Evolutionary conservation across 2,113 vertebrate species (phyloP).

Genomic region (Gambusia affinis): DNA sequence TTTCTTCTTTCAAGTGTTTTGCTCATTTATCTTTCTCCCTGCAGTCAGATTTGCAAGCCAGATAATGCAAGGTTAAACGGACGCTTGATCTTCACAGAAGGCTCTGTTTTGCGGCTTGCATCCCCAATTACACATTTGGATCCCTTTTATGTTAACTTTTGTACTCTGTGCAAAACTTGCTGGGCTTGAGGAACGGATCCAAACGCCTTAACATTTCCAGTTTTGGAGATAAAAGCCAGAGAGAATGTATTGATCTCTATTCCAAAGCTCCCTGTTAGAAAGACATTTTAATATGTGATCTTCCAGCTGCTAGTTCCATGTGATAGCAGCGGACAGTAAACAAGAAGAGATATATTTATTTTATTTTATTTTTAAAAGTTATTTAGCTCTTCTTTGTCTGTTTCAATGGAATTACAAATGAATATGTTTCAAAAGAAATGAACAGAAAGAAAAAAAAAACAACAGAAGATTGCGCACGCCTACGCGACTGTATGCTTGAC

Average conservation of each 20-base stretch:
- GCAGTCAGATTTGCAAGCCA: slow-evolving; percentile 50
- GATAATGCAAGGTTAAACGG: slow-evolving; percentile 58
- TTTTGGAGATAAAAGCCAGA: slow-evolving; percentile 41
- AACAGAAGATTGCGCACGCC: slow-evolving; percentile 3
- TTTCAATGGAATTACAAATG: slow-evolving; percentile 16
- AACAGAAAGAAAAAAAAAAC: background rate
- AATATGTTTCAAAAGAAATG: background rate
- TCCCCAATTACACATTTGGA: slow-evolving; percentile 38
- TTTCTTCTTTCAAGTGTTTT: slow-evolving; percentile 33
- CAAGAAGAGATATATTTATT: slow-evolving; percentile 1
- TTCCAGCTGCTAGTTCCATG: slow-evolving; percentile 27
- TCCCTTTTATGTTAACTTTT: slow-evolving; percentile 36
- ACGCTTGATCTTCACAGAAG: slow-evolving; percentile 36
- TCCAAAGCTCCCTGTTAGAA: slow-evolving; percentile 27
- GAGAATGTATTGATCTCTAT: slow-evolving; percentile 39
- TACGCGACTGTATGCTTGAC: slow-evolving; percentile 15
- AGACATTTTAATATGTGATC: slow-evolving; percentile 34
- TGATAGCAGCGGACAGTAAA: slow-evolving; percentile 10
- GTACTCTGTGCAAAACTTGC: slow-evolving; percentile 27
- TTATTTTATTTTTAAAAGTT: background rate
- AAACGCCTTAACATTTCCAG: slow-evolving; percentile 12
- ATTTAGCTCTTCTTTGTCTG: background rate
- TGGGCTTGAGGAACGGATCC: slow-evolving; percentile 23
- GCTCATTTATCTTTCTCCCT: slow-evolving; percentile 40
- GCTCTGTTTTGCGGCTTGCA: slow-evolving; percentile 26